phyloP scores from a whole-genome alignment of 1,140 invertebrate species.

The Anastatus disparis region DNA sequence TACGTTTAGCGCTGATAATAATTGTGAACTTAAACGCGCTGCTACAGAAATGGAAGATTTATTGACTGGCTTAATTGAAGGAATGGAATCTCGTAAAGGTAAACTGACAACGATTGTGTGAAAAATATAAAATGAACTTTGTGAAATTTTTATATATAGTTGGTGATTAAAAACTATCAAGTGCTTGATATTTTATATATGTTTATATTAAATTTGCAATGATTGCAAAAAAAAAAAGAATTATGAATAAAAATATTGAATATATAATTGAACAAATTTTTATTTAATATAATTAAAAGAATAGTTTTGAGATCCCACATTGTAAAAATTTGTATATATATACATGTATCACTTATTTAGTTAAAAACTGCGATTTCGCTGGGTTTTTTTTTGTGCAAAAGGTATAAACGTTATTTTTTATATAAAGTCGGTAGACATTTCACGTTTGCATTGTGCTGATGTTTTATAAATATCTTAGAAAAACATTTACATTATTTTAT shows the following conservation, averaged over 20 bases:
- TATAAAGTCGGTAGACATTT: slow-evolving; percentile 7
- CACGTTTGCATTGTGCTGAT: slow-evolving; percentile 16
- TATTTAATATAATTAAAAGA: slow-evolving; percentile 18
- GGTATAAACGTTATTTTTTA: slow-evolving; percentile 19
- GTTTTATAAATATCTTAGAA: slow-evolving; percentile 1
- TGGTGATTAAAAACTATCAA: slow-evolving; percentile 32
- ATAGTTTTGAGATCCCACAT: slow-evolving; percentile 14
- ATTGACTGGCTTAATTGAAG: slow-evolving; percentile 60
- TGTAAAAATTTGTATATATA: slow-evolving; percentile 21
- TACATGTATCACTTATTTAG: slow-evolving; percentile 20
- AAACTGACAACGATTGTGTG: slow-evolving; percentile 61
- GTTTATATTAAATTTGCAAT: slow-evolving; percentile 27
- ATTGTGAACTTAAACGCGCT: slow-evolving; percentile 61
- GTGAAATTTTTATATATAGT: slow-evolving; percentile 11
- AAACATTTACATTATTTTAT: slow-evolving; percentile 16
- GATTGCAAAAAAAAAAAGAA: slow-evolving; percentile 15
- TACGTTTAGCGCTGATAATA: slow-evolving; percentile 58
- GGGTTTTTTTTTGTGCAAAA: slow-evolving; percentile 14
- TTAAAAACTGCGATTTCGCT: neutral
- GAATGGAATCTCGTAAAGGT: slow-evolving; percentile 62
- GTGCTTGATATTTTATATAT: slow-evolving; percentile 20
- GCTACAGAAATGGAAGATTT: slow-evolving; percentile 63
- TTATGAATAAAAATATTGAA: slow-evolving; percentile 31
- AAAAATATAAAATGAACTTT: slow-evolving; percentile 19
- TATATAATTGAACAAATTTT: slow-evolving; percentile 29